A percentile compares a stretch with the other conserved stretches of the same genome.
phyloP scores from a whole-genome alignment of 2,888 invertebrate genomes.

The Blera fallax region DNA sequence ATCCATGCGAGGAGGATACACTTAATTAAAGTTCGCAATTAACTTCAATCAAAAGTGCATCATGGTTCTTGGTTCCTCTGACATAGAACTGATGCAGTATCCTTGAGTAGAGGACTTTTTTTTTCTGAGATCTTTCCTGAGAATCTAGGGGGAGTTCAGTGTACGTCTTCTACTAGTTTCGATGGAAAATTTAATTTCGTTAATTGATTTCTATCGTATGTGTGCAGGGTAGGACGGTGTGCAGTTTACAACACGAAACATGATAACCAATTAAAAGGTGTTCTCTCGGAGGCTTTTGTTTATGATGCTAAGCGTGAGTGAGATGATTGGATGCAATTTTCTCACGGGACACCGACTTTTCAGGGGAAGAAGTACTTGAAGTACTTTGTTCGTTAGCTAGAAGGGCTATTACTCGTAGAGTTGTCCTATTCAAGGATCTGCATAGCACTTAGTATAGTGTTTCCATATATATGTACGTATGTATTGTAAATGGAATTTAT shows the following conservation, averaged over 20 bases:
- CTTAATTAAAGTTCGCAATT: conserved; percentile 17
- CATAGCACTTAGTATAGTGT: too few species aligned
- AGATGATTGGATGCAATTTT: too few species aligned
- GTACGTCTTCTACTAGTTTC: not conserved
- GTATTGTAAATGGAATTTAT: too few species aligned
- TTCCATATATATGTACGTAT: too few species aligned
- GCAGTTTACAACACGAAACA: not conserved
- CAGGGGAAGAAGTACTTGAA: too few species aligned
- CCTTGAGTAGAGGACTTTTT: too few species aligned
- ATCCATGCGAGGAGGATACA: not conserved
- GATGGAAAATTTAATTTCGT: not conserved
- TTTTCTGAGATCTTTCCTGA: not conserved
- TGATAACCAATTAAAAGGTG: not conserved
- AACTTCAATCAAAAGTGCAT: conserved; percentile 27
- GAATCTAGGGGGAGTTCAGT: too few species aligned
- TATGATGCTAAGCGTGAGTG: too few species aligned
- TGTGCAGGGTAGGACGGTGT: not conserved
- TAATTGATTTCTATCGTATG: not conserved
- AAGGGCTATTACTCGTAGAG: too few species aligned
- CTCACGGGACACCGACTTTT: too few species aligned
- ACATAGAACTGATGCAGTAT: not conserved
- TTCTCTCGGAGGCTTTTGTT: not conserved
- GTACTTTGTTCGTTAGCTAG: too few species aligned
- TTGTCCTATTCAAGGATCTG: too few species aligned
- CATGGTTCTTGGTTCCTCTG: not conserved